Evolutionary conservation across 2,888 invertebrate species (phyloP).

Genomic region (Caenorhabditis sp.): DNA sequence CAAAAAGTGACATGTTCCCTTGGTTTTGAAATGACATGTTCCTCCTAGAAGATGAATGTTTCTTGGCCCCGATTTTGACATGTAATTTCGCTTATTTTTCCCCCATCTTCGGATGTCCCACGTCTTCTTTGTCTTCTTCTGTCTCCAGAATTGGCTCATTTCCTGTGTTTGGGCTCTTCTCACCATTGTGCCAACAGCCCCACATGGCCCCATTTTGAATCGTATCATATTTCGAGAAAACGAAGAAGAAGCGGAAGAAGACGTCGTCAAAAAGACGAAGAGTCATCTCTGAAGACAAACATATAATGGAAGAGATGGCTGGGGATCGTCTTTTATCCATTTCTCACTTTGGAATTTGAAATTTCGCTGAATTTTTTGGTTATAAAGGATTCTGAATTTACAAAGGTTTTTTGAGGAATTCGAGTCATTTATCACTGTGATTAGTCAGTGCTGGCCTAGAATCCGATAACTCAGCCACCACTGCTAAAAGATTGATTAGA

Average conservation of each 20-base stretch:
- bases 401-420: neutral
- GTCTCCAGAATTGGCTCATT: conserved; percentile 55
- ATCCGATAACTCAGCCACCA: too few relatives aligned
- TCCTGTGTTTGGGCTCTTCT: conserved; percentile 44
- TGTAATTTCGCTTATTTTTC: conserved; percentile 29
- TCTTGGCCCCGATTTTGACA: conserved; percentile 39
- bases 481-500: too few relatives aligned
- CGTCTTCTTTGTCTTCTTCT: conserved; percentile 6
- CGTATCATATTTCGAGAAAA: conserved; percentile 49
- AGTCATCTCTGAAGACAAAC: conserved; percentile 55
- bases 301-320: conserved; percentile 7
- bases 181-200: conserved; percentile 10
- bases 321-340: conserved; percentile 18
- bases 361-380: neutral
- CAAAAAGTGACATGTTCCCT: conserved; percentile 40
- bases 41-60: conserved; percentile 25
- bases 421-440: too few relatives aligned
- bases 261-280: conserved; percentile 28
- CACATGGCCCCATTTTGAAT: conserved; percentile 36
- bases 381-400: neutral
- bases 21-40: neutral
- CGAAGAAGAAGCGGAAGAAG: conserved; percentile 18
- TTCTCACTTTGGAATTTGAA: conserved; percentile 30
- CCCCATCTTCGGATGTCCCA: neutral
- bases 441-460: too few relatives aligned